phyloP scores from a whole-genome alignment of 2,888 invertebrate genomes.

The Amiota communis region DNA sequence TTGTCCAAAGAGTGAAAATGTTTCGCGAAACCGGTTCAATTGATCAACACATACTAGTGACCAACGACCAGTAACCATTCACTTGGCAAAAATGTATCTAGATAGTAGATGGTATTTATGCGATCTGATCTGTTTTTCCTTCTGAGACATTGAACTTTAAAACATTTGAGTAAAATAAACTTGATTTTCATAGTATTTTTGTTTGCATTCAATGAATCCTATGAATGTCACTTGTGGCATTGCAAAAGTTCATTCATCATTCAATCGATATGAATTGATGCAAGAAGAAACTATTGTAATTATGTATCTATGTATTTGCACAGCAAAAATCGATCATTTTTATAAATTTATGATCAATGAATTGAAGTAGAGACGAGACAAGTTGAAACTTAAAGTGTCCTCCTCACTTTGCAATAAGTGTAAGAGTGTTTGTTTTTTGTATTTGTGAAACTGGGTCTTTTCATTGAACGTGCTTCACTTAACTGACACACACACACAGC shows the following conservation, averaged over 20 bases:
- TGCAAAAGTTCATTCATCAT: slow-evolving; percentile 1
- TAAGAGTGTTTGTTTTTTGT: neutral
- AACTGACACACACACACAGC: neutral
- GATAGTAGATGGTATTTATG: neutral
- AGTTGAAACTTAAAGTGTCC: too few species aligned
- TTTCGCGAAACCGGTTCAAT: neutral
- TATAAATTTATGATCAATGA: too few species aligned
- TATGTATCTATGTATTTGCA: too few species aligned
- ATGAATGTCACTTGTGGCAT: slow-evolving; percentile 5
- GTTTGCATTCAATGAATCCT: neutral
- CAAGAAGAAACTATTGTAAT: too few species aligned
- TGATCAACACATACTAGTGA: neutral
- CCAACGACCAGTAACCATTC: neutral
- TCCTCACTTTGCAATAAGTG: too few species aligned
- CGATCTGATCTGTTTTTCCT: neutral
- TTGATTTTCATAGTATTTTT: neutral
- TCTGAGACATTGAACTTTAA: slow-evolving; percentile 9
- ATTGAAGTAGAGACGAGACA: too few species aligned
- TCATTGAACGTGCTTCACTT: slow-evolving; percentile 4
- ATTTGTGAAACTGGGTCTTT: neutral
- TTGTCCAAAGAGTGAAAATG: neutral
- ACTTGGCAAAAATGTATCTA: neutral
- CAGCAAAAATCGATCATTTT: too few species aligned
- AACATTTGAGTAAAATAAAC: neutral
- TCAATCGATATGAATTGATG: too few species aligned